These are phyloP conservation scores for Epizoanthus illoricatus DNA, from an alignment of 92 coral and sea anemone species.

Conservation along the genomic window DNA sequence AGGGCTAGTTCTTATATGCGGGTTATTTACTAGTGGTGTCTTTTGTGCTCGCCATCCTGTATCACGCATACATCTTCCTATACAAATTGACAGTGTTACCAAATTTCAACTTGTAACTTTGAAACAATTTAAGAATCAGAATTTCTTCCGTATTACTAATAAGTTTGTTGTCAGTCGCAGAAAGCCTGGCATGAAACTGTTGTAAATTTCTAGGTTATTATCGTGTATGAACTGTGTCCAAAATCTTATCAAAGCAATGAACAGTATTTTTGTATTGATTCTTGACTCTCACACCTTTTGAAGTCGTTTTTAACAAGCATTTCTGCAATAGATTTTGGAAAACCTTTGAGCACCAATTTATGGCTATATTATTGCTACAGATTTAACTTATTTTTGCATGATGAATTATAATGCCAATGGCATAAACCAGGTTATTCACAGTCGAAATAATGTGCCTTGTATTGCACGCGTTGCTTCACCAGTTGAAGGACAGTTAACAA, in stretches of 20 bases:
- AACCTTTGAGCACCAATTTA: constrained; percentile 3
- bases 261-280: constrained; percentile 25
- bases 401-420: background rate
- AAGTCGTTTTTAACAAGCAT: constrained; percentile 11
- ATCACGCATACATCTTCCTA: no score
- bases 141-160: no score
- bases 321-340: background rate
- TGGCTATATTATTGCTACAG: constrained; percentile 19
- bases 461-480: background rate
- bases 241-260: background rate
- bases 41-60: no score
- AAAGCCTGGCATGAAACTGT: background rate
- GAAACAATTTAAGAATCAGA: no score
- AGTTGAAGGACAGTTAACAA: background rate
- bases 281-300: constrained; percentile 5
- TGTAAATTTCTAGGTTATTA: background rate
- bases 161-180: no score
- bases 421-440: background rate
- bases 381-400: constrained; percentile 33
- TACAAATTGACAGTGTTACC: no score
- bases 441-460: background rate
- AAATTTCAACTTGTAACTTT: no score
- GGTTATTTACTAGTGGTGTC: no score
- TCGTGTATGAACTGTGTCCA: background rate
- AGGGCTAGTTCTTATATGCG: no score